Conservation (phyloP, 2,113 vertebrate species). For the Chamaetylas fuelleborni region DNA sequence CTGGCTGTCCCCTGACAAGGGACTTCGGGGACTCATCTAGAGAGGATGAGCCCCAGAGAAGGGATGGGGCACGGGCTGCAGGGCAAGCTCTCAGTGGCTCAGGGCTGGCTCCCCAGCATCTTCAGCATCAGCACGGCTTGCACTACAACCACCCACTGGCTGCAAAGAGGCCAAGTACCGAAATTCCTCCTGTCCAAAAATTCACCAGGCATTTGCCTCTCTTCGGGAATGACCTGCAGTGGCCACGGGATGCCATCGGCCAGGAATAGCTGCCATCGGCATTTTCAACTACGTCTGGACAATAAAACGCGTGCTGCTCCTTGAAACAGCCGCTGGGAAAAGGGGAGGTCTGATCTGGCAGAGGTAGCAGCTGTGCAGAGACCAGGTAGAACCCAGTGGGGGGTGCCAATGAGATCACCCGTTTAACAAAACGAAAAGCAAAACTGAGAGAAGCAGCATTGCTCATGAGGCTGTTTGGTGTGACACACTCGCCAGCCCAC, state of each 20-base stretch:
- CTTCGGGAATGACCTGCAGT: accelerated
- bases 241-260: accelerated
- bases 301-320: accelerated
- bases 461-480: background rate
- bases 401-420: background rate
- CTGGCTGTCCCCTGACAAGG: too few species aligned
- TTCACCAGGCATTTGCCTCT: background rate
- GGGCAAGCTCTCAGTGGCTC: background rate
- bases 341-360: background rate
- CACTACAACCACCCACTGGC: accelerated
- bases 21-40: background rate
- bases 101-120: background rate
- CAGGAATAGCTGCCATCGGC: accelerated
- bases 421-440: background rate
- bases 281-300: accelerated
- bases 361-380: background rate
- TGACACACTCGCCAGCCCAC: background rate
- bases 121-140: background rate
- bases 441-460: background rate
- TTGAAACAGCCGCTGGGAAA: background rate
- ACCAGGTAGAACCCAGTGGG: background rate
- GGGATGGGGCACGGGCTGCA: accelerated
- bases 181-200: background rate
- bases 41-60: background rate
- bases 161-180: background rate